Evolutionary conservation across 2,888 invertebrate species (phyloP), one percentile per base, ranked within the genome.

Genomic region (Eupithecia tripunctaria): DNA sequence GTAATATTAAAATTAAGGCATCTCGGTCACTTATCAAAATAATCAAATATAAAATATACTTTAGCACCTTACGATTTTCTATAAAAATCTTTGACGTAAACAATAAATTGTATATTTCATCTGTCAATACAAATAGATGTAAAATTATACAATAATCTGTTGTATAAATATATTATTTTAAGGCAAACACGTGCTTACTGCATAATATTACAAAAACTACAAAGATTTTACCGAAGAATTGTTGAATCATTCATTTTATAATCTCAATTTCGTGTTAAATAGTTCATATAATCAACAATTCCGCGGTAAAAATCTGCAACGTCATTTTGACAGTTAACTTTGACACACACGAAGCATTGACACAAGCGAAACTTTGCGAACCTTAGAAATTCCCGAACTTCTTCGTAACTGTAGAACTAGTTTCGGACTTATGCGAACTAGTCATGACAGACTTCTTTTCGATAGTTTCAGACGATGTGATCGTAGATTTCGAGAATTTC

Each of bases 381-480:
- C 89, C 89, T 89, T 86, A 94, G 75, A 91, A 92, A 79, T 95
- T 95, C 75, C 94, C 95, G 70, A 95, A 95, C 76, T 95, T 95
- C 88, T 95, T 95, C n/a, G 95, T 95, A 63, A 95, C 94, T 0
- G 95, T 95, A 0, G 95, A 95, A 65, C 95, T 95, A 18, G 93
- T 91, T 76, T 95, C 95, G 0, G 95, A 95, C 75, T 95, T 95
- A 72, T 95, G 95, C 2, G 95, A 95, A 66, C 96, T 96, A 76
- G 95, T 96, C 84, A 96, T 96, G 0, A 96, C 95, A 0, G 96
- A 96, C 82, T 96, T 96, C 85, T 96, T 95, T 78, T 96, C 96
- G 25, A 96, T 95, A 0, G 96, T 95, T 78, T 96, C 96, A 65
- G 96, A 96, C 65, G 96, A 96, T 0, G 95, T 96, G n/a, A 96